A percentile compares a stretch with the other conserved stretches of the same genome.
Conservation (phyloP, 2,888 invertebrate genomes). For the Gymnocheta viridis region DNA sequence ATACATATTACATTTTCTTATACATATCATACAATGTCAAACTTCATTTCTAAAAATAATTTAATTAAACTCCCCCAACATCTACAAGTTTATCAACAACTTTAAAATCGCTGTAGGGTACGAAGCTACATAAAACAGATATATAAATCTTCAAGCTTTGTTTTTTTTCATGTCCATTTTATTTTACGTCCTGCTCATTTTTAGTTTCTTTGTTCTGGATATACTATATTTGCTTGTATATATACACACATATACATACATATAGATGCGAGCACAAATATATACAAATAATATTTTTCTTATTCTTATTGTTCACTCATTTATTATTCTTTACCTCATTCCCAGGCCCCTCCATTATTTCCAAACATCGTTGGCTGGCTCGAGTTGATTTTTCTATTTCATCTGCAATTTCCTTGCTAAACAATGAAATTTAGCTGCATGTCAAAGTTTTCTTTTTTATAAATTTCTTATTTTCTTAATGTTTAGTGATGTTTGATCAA, state of each 20-base stretch:
- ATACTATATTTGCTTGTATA: not conserved
- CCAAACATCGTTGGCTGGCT: not conserved
- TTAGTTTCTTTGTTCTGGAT: slow-evolving; percentile 1
- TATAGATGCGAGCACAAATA: not conserved
- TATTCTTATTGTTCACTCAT: slow-evolving; percentile 22
- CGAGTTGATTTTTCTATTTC: slow-evolving; percentile 35
- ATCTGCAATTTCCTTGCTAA: slow-evolving; percentile 29
- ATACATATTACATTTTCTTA: no score
- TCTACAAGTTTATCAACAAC: not conserved
- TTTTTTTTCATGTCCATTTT: slow-evolving; percentile 13
- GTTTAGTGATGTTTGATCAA: slow-evolving; percentile 70
- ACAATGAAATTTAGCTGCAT: slow-evolving; percentile 24
- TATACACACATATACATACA: not conserved
- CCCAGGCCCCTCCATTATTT: slow-evolving; percentile 12
- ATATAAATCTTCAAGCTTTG: slow-evolving; percentile 52
- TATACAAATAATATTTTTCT: not conserved
- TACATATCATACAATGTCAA: no score
- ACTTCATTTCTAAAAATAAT: not conserved
- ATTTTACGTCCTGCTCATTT: slow-evolving; percentile 31
- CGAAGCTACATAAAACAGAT: slow-evolving; percentile 27
- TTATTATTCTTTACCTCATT: slow-evolving; percentile 28
- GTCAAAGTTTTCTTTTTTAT: slow-evolving; percentile 51
- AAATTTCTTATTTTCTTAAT: slow-evolving; percentile 45
- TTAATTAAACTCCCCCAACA: not conserved
- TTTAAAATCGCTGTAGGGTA: slow-evolving; percentile 32